A percentile compares a stretch with the other conserved stretches of the same genome.
phyloP scores from a whole-genome alignment of 2,888 invertebrate genomes.

The Ennomos fuscantarius region DNA sequence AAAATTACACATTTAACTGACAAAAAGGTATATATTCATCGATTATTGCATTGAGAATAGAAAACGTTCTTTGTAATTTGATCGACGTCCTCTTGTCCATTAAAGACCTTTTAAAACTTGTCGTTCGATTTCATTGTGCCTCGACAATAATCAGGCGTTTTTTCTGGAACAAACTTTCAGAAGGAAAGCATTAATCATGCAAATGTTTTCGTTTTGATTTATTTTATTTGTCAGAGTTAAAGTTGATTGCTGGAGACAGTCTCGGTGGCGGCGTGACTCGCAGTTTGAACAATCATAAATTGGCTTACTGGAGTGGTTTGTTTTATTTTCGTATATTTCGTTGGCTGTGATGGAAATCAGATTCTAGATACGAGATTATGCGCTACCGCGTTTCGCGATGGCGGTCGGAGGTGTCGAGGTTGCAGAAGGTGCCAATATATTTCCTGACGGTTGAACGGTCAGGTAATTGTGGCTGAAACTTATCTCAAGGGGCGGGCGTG shows the following conservation, averaged over 20 bases:
- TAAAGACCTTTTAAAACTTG: conserved; percentile 80
- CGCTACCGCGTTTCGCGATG: conserved; percentile 49
- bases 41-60: conserved; percentile 75
- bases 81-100: conserved; percentile 82
- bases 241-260: conserved; percentile 46
- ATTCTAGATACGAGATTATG: conserved; percentile 69
- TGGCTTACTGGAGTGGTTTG: conserved; percentile 45
- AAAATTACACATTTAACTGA: conserved; percentile 61
- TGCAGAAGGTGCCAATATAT: conserved; percentile 82
- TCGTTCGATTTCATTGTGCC: conserved; percentile 78
- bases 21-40: conserved; percentile 65
- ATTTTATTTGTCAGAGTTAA: conserved; percentile 55
- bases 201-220: conserved; percentile 60
- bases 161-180: conserved; percentile 61
- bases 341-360: conserved; percentile 58
- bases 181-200: conserved; percentile 70
- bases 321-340: conserved; percentile 44
- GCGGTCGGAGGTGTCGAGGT: conserved; percentile 56
- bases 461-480: conserved; percentile 83
- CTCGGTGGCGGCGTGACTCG: conserved; percentile 45
- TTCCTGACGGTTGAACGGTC: conserved; percentile 81
- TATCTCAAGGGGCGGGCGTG: conserved; percentile 79
- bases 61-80: conserved; percentile 80
- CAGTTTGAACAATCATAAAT: conserved; percentile 52
- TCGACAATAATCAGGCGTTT: conserved; percentile 71